phyloP scores from a whole-genome alignment of 1,140 invertebrate species.

The Paralvinella palmiformis region DNA sequence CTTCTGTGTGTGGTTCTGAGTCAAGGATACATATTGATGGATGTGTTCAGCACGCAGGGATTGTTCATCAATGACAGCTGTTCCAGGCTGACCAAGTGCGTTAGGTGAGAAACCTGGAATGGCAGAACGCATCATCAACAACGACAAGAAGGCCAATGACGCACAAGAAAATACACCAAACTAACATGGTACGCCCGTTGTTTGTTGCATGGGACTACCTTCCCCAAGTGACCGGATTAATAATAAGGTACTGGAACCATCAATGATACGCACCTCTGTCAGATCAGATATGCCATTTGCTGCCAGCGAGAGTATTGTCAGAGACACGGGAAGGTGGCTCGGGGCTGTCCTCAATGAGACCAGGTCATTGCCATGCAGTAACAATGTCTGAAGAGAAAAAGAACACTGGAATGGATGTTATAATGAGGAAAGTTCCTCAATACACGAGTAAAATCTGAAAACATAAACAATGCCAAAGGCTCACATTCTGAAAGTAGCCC shows the following conservation, averaged over 20 bases:
- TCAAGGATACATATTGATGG: slow-evolving; percentile 11
- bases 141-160: background rate
- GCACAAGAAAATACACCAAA: background rate
- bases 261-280: slow-evolving; percentile 65
- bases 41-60: slow-evolving; percentile 64
- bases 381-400: slow-evolving; percentile 64
- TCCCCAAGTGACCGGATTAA: background rate
- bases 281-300: slow-evolving; percentile 80
- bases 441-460: too few relatives aligned
- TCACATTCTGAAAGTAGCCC: too few relatives aligned
- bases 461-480: too few relatives aligned
- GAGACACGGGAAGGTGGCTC: slow-evolving; percentile 67
- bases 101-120: slow-evolving; percentile 68
- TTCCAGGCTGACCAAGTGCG: slow-evolving; percentile 65
- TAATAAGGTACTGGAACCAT: background rate
- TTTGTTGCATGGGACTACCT: background rate
- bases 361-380: slow-evolving; percentile 79
- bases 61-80: slow-evolving; percentile 80
- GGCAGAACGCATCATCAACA: slow-evolving; percentile 4
- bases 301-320: slow-evolving; percentile 71
- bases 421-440: too few relatives aligned
- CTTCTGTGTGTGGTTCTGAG: background rate
- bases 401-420: too few relatives aligned
- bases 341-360: slow-evolving; percentile 73
- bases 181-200: background rate